Evolutionary conservation across 2,797 vertebrate genomes (phyloP), one percentile per base, ranked within the genome.

Genomic region (Luscinia luscinia): DNA sequence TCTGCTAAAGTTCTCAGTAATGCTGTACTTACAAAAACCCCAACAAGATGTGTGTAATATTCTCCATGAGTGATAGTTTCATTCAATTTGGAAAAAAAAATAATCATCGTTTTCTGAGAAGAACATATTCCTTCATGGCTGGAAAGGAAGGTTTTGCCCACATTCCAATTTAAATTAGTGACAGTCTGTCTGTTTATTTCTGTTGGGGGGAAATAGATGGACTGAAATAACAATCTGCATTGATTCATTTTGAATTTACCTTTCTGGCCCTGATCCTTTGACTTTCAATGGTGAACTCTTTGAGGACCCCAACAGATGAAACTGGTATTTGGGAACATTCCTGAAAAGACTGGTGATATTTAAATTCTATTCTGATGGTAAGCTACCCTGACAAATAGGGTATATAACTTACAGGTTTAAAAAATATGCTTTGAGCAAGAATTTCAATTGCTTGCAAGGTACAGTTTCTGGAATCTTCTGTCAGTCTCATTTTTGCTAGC

Each of bases 291-390:
- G 7, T 13, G 27, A 70, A 32, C 14, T 93, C 32, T 81, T 82
- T 73, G 52, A 70, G 38, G 48, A 88, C 11, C 18, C 15, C 49
- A 30, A 46, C 4, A 91, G 70, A 84, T 51, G 80, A 86, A 81
- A 82, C 8, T 22, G 32, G n/a, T 46, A 55, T 80, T 87, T 89
- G 51, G 16, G 57, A 87, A 40, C 11, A 51, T 79, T 93, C 11
- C n/a, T 82, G 45, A 59, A 58, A 80, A 84, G 36, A 48, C 51
- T 69, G 36, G 23, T 22, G 11, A 67, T 84, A 84, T 40, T 82
- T 79, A 62, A 90, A 89, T 80, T 79, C 54, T 78, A 27, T 78
- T 84, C 45, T 62, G 87, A 89, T 68, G 17, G n/a, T 74, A 88
- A 89, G 19, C 6, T 55, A 23, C 59, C 21, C 62, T 72, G 62